Base-by-base conservation (phyloP, 2,113 vertebrate species). In the Lophura nycthemera region DNA sequence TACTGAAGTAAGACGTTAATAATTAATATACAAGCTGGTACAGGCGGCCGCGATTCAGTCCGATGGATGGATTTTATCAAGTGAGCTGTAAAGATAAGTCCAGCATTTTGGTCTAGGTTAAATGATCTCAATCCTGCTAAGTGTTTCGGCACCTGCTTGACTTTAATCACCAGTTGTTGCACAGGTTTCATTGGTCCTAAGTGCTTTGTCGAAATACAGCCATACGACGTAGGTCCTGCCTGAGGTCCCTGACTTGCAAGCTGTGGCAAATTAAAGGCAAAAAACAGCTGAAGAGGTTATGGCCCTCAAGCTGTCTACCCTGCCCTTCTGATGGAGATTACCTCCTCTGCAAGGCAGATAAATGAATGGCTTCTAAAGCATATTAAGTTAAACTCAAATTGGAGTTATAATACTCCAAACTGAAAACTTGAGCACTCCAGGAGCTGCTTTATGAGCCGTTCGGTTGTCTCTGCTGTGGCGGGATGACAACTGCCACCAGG, bases 391-490 rank as follows among this genome's bases (percentile, higher is more conserved):
- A 92, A 86, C 60, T 56, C 29, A 38, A 88, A 83, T 18, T 86
- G 92, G 72, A 77, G 83, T 47, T 42, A 67, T 42, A 95, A 60
- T 24, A 38, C 60, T 60, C 69, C 22, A 21, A 22, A 56, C 72
- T 86, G 69, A 29, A 81, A 74, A 88, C 79, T 64, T 74, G 83
- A 90, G 88, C 65, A 2, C 83, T 90, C 32, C 88, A 90, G 86
- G n/a, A 93, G 79, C 83, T 88, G 86, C 88, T 83, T 43, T 83
- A 67, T 90, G 95, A 89, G 59, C 89, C 80, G 12, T 95, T 86
- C 21, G 27, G 1, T 54, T 73, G 84, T 91, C 64, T 63, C 14
- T 8, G 72, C 78, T 67, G 56, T 48, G 83, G 56, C 0, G 1
- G 75, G 69, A 64, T 87, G 79, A 74, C 92, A 93, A 36, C 79